A percentile compares a stretch with the other conserved stretches of the same genome.
Evolutionary conservation across 2,888 invertebrate species (phyloP).

Genomic region (Eremobia ochroleuca): DNA sequence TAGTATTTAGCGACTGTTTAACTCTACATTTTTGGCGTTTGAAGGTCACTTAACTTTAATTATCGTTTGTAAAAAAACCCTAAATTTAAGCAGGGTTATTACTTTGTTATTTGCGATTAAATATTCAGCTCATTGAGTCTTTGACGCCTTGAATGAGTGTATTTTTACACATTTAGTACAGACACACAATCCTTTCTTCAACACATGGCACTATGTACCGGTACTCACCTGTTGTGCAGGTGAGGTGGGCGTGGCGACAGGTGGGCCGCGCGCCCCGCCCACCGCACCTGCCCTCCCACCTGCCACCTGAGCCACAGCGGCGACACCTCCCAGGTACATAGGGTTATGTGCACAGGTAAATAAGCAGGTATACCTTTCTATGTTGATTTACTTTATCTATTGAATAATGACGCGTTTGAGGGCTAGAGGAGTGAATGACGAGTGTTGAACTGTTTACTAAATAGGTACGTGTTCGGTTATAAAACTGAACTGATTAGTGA

Average conservation of each 20-base stretch:
- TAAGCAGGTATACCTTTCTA: neutral
- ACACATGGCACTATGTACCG: slow-evolving; percentile 13
- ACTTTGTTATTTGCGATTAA: neutral
- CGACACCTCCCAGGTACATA: slow-evolving; percentile 49
- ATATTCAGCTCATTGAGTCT: neutral
- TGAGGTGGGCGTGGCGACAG: slow-evolving; percentile 73
- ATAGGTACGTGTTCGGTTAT: neutral
- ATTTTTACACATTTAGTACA: neutral
- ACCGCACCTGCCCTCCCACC: slow-evolving; percentile 72
- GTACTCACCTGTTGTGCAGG: slow-evolving; percentile 67
- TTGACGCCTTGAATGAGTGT: neutral
- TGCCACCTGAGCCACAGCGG: slow-evolving; percentile 57
- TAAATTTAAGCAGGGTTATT: neutral
- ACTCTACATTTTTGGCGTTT: too few relatives aligned
- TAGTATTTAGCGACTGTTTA: too few relatives aligned
- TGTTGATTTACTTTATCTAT: neutral
- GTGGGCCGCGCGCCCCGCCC: slow-evolving; percentile 78
- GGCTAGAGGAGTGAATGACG: neutral
- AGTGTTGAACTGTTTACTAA: neutral
- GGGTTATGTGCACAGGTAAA: slow-evolving; percentile 30
- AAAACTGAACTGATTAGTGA: neutral
- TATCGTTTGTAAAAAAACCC: neutral
- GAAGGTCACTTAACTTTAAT: neutral
- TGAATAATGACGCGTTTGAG: neutral
- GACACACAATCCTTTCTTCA: neutral